phyloP scores from a whole-genome alignment of 2,888 invertebrate genomes.

The Melipona bicolor region DNA sequence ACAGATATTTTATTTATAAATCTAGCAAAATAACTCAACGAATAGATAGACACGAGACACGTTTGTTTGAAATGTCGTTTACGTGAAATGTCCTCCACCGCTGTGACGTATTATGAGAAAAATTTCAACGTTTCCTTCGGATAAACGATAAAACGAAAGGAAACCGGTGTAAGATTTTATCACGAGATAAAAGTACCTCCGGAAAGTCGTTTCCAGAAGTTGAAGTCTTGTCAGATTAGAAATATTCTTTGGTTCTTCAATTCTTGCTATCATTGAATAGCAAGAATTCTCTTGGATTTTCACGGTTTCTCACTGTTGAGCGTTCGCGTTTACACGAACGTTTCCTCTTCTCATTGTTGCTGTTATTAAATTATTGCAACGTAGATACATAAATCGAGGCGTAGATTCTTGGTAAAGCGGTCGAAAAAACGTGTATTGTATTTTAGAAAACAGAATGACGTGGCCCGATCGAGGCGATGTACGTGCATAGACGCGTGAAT shows the following conservation, averaged over 20 bases:
- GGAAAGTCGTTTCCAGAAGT: neutral
- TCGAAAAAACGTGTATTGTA: neutral
- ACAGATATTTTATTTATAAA: too few species aligned
- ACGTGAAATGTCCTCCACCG: neutral
- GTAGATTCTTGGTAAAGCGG: neutral
- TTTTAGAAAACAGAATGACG: neutral
- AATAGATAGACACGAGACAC: neutral
- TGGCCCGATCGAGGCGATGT: neutral
- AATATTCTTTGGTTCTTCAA: neutral
- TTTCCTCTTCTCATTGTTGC: too few species aligned
- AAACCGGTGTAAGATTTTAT: constrained; percentile 2
- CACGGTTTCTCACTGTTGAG: neutral
- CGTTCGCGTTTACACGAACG: too few species aligned
- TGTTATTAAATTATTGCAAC: too few species aligned
- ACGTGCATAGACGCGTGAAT: neutral
- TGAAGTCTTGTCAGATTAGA: constrained; percentile 14
- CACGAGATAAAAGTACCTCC: neutral
- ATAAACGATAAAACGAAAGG: constrained; percentile 22
- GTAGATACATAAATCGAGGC: neutral
- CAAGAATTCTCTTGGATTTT: neutral
- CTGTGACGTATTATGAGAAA: neutral
- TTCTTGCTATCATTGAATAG: constrained; percentile 11
- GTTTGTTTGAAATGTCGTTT: too few species aligned
- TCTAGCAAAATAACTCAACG: neutral
- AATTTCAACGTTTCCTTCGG: constrained; percentile 18